phyloP scores from a whole-genome alignment of 2,888 invertebrate species.

The Xylota segnis region DNA sequence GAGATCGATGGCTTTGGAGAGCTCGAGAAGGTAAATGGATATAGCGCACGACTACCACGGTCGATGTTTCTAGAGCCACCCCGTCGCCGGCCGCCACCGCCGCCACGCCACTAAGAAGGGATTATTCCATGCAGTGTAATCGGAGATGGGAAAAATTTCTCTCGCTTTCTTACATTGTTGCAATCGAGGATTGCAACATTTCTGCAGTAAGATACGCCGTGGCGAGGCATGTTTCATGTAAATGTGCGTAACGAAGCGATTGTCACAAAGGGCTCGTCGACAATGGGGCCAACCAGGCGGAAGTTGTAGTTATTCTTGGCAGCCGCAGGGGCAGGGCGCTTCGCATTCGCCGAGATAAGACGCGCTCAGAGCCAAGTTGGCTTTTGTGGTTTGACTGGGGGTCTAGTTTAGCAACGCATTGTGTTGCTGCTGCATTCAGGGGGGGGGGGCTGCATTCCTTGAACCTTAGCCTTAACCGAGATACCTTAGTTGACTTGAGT shows the following conservation, averaged over 20 bases:
- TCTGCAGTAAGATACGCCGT: conserved; percentile 26
- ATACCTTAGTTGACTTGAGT: conserved; percentile 18
- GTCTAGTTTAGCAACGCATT: conserved; percentile 38
- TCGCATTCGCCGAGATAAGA: conserved; percentile 46
- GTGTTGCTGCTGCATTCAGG: conserved; percentile 41
- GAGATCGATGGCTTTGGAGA: conserved; percentile 65
- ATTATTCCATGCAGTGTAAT: conserved; percentile 59
- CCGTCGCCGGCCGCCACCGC: not conserved
- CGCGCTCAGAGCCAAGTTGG: conserved; percentile 29
- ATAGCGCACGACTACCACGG: conserved; percentile 44
- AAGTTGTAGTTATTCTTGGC: conserved; percentile 62
- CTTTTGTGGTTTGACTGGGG: conserved; percentile 44
- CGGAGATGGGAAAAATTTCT: conserved; percentile 65
- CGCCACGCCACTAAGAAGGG: conserved; percentile 52
- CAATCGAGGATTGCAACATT: conserved; percentile 51
- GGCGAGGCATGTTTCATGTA: conserved; percentile 52
- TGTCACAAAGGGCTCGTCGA: conserved; percentile 61
- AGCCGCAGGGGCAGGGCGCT: not conserved
- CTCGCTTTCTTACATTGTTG: conserved; percentile 49
- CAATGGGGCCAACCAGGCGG: conserved; percentile 62
- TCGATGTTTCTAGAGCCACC: not conserved
- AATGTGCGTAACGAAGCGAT: conserved; percentile 69
- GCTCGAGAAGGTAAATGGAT: conserved; percentile 60
- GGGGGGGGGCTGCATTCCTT: not conserved
- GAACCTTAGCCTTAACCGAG: not conserved